Conservation (phyloP, 2,888 invertebrate species). For the Dastarcus helophoroides region DNA sequence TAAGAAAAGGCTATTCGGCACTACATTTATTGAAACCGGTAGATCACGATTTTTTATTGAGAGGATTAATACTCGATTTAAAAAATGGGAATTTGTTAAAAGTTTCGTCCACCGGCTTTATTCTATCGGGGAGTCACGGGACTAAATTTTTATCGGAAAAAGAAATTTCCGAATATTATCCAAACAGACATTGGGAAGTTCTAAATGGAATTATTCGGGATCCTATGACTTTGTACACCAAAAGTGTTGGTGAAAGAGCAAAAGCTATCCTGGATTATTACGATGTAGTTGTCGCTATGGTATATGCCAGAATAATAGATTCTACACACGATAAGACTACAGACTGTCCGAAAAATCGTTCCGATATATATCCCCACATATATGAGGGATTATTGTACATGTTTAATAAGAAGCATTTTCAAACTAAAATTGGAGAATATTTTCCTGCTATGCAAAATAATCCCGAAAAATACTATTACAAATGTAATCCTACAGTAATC, state of each 20-base stretch:
- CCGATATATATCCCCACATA: constrained; percentile 55
- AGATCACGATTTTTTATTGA: constrained; percentile 53
- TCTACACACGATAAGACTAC: constrained; percentile 47
- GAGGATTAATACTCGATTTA: constrained; percentile 61
- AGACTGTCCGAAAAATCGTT: constrained; percentile 26
- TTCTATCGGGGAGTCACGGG: constrained; percentile 58
- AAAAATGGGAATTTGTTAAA: constrained; percentile 45
- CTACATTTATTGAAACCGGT: constrained; percentile 42
- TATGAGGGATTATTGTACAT: constrained; percentile 47
- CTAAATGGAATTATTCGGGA: constrained; percentile 43
- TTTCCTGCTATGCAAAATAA: constrained; percentile 47
- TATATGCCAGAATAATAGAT: constrained; percentile 58
- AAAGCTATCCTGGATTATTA: constrained; percentile 62
- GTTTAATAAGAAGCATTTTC: constrained; percentile 48
- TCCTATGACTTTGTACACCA: constrained; percentile 51
- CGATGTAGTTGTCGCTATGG: constrained; percentile 53
- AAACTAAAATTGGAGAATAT: constrained; percentile 45
- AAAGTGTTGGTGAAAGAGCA: constrained; percentile 45
- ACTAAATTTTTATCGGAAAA: constrained; percentile 44
- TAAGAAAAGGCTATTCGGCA: constrained; percentile 46
- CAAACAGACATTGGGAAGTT: constrained; percentile 43
- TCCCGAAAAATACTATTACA: constrained; percentile 48
- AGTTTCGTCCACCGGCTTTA: constrained; percentile 46
- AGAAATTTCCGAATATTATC: constrained; percentile 47
- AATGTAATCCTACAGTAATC: constrained; percentile 41